Evolutionary conservation across 1,140 invertebrate genomes (phyloP).

Genomic region (Antheraea pernyi): DNA sequence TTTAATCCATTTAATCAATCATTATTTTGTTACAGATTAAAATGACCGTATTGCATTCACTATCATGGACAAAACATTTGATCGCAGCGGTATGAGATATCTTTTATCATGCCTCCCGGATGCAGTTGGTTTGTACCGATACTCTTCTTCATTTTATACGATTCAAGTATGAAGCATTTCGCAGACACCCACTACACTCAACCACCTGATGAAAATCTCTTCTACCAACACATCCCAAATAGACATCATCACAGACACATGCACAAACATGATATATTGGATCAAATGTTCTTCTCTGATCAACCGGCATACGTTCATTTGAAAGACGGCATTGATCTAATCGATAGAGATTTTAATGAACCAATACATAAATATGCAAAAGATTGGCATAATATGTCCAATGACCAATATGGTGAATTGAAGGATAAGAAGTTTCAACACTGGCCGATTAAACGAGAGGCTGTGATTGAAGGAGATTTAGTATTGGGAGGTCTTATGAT

Average conservation of each 20-base stretch:
- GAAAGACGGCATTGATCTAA: constrained; percentile 23
- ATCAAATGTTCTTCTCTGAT: constrained; percentile 28
- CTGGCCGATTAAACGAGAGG: constrained; percentile 94
- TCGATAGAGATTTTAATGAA: constrained; percentile 23
- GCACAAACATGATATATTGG: constrained; percentile 31
- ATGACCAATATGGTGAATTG: constrained; percentile 55
- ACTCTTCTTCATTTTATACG: constrained; percentile 5
- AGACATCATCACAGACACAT: constrained; percentile 66
- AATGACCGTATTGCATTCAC: constrained; percentile 3
- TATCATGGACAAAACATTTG: constrained; percentile 13
- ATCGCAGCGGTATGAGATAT: constrained; percentile 9
- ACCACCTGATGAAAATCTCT: constrained; percentile 27
- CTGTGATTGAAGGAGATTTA: constrained; percentile 91
- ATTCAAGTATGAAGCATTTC: constrained; percentile 8
- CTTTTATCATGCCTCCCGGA: constrained; percentile 10
- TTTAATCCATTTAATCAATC: neutral
- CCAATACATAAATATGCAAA: constrained; percentile 24
- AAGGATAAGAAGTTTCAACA: constrained; percentile 67
- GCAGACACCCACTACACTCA: constrained; percentile 23
- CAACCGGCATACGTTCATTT: constrained; percentile 18
- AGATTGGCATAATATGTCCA: constrained; percentile 58
- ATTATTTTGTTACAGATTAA: constrained; percentile 12
- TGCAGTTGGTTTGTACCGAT: constrained; percentile 8
- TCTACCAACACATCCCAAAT: constrained; percentile 24
- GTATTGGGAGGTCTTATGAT: constrained; percentile 96